Conservation (phyloP, 2,797 vertebrate genomes). For the Nannoperca obscura region DNA sequence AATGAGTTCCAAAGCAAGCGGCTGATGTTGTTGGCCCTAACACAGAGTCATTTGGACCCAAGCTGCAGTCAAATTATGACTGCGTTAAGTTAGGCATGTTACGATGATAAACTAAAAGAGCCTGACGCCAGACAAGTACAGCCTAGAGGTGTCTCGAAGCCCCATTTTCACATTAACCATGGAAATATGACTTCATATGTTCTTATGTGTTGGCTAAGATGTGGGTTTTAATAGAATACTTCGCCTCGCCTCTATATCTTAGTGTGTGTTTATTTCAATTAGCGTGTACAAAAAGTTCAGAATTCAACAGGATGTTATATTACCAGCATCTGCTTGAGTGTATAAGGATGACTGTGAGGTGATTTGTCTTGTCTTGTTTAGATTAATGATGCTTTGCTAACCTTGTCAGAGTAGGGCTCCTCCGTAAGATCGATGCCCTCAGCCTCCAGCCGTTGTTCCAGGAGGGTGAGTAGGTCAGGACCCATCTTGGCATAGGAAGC, state of each 20-base stretch:
- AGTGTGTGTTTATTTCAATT: not conserved
- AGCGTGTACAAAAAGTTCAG: not conserved
- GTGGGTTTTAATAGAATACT: constrained; percentile 12
- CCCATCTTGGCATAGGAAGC: constrained; percentile 89
- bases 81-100: constrained; percentile 69
- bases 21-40: constrained; percentile 54
- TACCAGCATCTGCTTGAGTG: not conserved
- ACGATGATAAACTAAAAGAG: constrained; percentile 49
- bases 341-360: not conserved
- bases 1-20: constrained; percentile 48
- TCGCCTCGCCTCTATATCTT: not conserved
- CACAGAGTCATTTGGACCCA: constrained; percentile 47
- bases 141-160: constrained; percentile 27
- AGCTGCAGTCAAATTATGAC: constrained; percentile 70
- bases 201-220: constrained; percentile 18
- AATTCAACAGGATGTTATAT: not conserved
- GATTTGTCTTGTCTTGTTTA: not conserved
- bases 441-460: constrained; percentile 90
- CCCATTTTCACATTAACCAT: constrained; percentile 32
- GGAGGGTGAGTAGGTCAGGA: constrained; percentile 89
- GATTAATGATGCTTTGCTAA: constrained; percentile 58
- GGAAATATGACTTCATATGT: constrained; percentile 44
- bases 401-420: constrained; percentile 98
- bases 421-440: constrained; percentile 97
- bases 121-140: constrained; percentile 54